A percentile compares a stretch with the other conserved stretches of the same genome.
Evolutionary conservation across 2,113 vertebrate species (phyloP).

Genomic region (Rhabdomys dilectus): DNA sequence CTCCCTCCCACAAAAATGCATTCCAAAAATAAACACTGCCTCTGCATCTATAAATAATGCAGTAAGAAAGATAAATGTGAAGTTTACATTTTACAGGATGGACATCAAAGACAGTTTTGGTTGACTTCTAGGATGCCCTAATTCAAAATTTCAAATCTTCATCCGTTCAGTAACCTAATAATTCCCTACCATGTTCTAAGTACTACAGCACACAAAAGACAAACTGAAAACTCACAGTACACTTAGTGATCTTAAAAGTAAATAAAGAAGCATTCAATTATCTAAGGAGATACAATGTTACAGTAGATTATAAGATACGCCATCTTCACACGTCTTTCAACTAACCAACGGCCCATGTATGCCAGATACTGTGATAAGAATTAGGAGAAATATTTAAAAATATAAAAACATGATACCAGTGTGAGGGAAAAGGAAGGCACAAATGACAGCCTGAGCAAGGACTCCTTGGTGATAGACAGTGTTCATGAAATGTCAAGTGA

Average conservation of each 20-base stretch:
- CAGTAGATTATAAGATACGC: not conserved
- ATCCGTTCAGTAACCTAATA: constrained; percentile 2
- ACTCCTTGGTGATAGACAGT: not conserved
- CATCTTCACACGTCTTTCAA: not conserved
- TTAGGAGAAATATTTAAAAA: not conserved
- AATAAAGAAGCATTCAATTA: not conserved
- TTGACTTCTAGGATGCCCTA: not conserved
- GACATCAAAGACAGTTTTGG: constrained; percentile 22
- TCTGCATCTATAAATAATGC: constrained; percentile 43
- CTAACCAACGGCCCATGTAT: not conserved
- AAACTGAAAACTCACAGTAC: not conserved
- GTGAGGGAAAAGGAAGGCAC: not conserved
- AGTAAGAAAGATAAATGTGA: constrained; percentile 51
- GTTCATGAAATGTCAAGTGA: not conserved
- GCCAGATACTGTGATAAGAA: not conserved
- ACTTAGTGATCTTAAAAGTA: constrained; percentile 39
- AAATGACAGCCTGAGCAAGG: not conserved
- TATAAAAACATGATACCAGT: no score
- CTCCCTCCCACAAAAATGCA: constrained; percentile 23
- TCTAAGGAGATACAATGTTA: constrained; percentile 25
- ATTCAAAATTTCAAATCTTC: constrained; percentile 26
- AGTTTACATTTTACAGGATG: constrained; percentile 22
- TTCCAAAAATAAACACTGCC: constrained; percentile 51
- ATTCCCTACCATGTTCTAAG: not conserved
- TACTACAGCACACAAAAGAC: not conserved